Percentiles rank a stretch among this genome's conserved stretches.
These are phyloP conservation scores for Pseudomyrmex sp. DNA, from an alignment of 1,140 invertebrate genomes.

Conservation along the genomic window DNA sequence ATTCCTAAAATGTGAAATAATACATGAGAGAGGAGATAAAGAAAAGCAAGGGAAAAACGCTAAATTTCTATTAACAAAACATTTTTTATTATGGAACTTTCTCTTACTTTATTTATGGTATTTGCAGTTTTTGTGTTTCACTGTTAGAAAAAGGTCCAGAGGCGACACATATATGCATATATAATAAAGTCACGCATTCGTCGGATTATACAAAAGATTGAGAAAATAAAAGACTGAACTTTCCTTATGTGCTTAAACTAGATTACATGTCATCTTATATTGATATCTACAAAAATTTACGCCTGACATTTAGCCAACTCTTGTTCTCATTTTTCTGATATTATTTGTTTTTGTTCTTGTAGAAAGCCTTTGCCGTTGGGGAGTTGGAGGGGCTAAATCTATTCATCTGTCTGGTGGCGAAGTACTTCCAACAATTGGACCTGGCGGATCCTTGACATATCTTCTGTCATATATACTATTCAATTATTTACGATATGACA, in stretches of 20 bases:
- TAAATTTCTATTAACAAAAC: slow-evolving; percentile 64
- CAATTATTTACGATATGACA: slow-evolving; percentile 57
- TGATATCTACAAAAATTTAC: slow-evolving; percentile 34
- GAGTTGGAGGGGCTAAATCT: slow-evolving; percentile 86
- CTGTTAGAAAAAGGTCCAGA: slow-evolving; percentile 25
- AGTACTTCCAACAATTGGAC: slow-evolving; percentile 88
- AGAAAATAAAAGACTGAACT: slow-evolving; percentile 63
- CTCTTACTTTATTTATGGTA: slow-evolving; percentile 38
- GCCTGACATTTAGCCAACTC: slow-evolving; percentile 26
- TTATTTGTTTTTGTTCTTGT: slow-evolving; percentile 54
- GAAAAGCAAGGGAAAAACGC: neutral
- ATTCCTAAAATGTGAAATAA: neutral
- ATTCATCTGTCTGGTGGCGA: slow-evolving; percentile 87
- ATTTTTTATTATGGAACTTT: slow-evolving; percentile 58
- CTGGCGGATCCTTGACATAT: slow-evolving; percentile 84
- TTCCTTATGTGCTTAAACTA: slow-evolving; percentile 50
- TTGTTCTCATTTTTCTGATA: neutral
- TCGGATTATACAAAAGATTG: slow-evolving; percentile 47
- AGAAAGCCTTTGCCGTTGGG: slow-evolving; percentile 83
- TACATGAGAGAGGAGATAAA: neutral
- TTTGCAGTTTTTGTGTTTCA: slow-evolving; percentile 14
- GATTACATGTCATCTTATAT: neutral
- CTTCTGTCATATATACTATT: slow-evolving; percentile 55
- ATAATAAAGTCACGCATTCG: slow-evolving; percentile 48
- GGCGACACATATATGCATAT: neutral